Conservation (phyloP, 1,140 invertebrate genomes). For the Cotesia typhae region DNA sequence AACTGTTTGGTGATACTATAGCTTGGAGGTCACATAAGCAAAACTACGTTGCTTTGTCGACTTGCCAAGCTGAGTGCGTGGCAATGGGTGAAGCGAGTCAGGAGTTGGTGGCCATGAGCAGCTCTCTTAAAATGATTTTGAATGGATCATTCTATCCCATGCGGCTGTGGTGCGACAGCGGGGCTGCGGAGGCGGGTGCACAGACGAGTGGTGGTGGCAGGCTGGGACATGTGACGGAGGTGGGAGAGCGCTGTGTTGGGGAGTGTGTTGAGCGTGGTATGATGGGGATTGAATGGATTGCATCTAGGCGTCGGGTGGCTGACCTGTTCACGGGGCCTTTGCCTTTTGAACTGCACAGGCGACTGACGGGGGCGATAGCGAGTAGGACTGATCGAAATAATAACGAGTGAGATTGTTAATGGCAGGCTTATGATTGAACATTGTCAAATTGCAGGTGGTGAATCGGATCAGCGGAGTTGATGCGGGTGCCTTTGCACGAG, state of each 20-base stretch:
- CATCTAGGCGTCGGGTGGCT: constrained; percentile 27
- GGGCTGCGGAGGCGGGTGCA: constrained; percentile 27
- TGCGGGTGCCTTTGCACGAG: background rate
- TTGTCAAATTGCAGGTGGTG: background rate
- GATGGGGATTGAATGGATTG: constrained; percentile 32
- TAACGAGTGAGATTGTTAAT: background rate
- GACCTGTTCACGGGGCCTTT: constrained; percentile 37
- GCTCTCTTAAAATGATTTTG: constrained; percentile 23
- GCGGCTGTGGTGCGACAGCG: constrained; percentile 23
- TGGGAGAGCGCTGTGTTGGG: constrained; percentile 32
- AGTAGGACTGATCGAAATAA: background rate
- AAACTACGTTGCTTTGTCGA: constrained; percentile 20
- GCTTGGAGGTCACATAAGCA: constrained; percentile 24
- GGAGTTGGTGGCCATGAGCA: constrained; percentile 23
- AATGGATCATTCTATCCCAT: constrained; percentile 21
- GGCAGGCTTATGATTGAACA: background rate
- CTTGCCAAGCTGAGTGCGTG: constrained; percentile 37
- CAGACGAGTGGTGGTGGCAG: constrained; percentile 29
- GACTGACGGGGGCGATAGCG: too few species aligned
- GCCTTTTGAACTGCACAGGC: constrained; percentile 25
- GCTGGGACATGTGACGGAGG: constrained; percentile 33
- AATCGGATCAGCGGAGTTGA: background rate
- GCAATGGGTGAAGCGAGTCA: constrained; percentile 35
- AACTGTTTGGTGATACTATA: constrained; percentile 23
- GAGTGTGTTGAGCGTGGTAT: constrained; percentile 31